A percentile compares a stretch with the other conserved stretches of the same genome.
Conservation (phyloP, 2,888 invertebrate genomes). For the Cataglyphis albicans region DNA sequence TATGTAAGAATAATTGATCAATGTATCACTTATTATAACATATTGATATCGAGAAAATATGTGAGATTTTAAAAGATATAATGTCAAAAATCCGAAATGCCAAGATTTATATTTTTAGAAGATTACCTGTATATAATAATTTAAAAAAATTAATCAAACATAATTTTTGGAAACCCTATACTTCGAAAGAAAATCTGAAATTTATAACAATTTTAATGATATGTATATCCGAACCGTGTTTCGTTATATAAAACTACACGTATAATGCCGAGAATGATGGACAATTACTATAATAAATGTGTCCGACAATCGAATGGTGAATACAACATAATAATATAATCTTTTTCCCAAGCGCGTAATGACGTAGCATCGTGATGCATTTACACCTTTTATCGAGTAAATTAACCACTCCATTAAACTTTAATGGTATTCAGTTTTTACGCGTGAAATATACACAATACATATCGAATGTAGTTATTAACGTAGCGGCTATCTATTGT, state of each 20-base stretch:
- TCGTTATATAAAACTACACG: neutral
- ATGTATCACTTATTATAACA: neutral
- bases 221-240: neutral
- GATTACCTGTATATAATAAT: neutral
- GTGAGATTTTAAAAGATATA: slow-evolving; percentile 4
- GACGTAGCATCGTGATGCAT: slow-evolving; percentile 61
- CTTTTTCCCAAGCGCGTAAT: slow-evolving; percentile 54
- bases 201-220: neutral
- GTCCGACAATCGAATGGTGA: slow-evolving; percentile 16
- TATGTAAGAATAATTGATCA: neutral
- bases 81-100: neutral
- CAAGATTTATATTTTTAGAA: neutral
- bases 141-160: neutral
- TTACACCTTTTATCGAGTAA: slow-evolving; percentile 71
- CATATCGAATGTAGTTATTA: slow-evolving; percentile 69
- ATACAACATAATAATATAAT: slow-evolving; percentile 22
- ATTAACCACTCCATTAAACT: slow-evolving; percentile 74
- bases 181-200: neutral
- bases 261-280: neutral
- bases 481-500: slow-evolving; percentile 70
- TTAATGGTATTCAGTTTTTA: slow-evolving; percentile 75
- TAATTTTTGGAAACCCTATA: neutral
- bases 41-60: neutral
- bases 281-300: slow-evolving; percentile 6
- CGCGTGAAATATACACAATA: slow-evolving; percentile 61